A percentile compares a stretch with the other conserved stretches of the same genome.
Evolutionary conservation across 2,113 vertebrate genomes (phyloP).

Genomic region (Hucho hucho): DNA sequence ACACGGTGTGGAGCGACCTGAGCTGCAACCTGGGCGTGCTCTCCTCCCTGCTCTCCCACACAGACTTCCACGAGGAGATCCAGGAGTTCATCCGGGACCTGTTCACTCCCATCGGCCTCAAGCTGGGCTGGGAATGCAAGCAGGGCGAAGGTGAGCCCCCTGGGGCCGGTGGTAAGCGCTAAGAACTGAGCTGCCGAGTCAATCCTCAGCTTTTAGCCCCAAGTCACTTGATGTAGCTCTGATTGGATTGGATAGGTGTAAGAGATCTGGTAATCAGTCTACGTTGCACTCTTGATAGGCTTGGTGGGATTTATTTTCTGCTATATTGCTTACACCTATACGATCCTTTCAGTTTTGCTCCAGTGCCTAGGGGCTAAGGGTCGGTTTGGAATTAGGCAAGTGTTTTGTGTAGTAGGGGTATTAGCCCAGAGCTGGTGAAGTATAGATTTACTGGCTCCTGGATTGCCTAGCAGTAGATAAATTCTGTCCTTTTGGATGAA

Average conservation of each 20-base stretch:
- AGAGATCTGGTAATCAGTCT: too few species aligned
- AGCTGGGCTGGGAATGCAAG: slow-evolving; percentile 94
- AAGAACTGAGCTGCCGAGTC: too few species aligned
- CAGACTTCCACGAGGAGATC: slow-evolving; percentile 95
- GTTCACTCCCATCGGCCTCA: slow-evolving; percentile 92
- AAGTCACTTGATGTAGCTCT: too few species aligned
- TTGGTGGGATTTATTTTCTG: too few species aligned
- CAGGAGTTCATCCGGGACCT: slow-evolving; percentile 93
- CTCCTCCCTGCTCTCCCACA: slow-evolving; percentile 93
- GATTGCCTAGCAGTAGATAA: not conserved
- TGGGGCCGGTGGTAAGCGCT: not conserved
- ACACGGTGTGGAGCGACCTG: slow-evolving; percentile 98
- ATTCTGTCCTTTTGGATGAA: not conserved
- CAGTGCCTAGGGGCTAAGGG: not conserved
- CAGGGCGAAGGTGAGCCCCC: slow-evolving; percentile 87
- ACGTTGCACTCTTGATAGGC: too few species aligned
- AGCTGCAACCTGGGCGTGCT: slow-evolving; percentile 97
- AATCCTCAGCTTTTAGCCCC: too few species aligned
- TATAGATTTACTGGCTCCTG: not conserved
- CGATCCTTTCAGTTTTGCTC: too few species aligned
- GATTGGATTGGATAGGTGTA: too few species aligned
- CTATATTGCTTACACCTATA: too few species aligned
- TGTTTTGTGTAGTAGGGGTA: not conserved
- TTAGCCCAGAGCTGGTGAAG: not conserved
- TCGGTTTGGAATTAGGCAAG: not conserved